A percentile compares a stretch with the other conserved stretches of the same genome.
Conservation (phyloP, 2,797 vertebrate species). For the Alcedo quadribrachys region DNA sequence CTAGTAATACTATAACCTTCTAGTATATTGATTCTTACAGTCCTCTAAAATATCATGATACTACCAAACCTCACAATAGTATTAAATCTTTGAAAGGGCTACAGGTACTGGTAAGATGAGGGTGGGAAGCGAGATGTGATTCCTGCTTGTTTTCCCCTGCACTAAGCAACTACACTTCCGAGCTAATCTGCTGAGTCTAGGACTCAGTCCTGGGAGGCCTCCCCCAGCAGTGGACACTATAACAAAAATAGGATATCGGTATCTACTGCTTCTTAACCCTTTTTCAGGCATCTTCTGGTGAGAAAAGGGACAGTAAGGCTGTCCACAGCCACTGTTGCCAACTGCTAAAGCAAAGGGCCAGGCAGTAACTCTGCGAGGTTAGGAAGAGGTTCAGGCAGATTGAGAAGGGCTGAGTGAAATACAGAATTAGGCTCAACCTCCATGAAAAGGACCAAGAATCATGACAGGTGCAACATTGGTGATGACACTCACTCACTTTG, state of each 20-base stretch:
- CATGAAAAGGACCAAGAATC: not conserved
- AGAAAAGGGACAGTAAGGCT: not conserved
- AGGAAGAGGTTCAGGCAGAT: not conserved
- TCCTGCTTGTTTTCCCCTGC: not conserved
- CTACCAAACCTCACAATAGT: not conserved
- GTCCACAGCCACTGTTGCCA: not conserved
- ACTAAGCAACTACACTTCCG: not conserved
- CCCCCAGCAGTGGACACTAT: rapidly evolving
- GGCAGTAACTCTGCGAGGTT: rapidly evolving
- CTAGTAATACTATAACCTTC: not conserved
- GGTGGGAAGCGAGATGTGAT: not conserved
- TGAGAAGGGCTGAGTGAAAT: not conserved
- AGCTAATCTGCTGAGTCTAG: not conserved
- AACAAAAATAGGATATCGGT: not conserved
- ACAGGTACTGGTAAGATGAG: not conserved
- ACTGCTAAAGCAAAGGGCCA: not conserved
- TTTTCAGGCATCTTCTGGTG: not conserved
- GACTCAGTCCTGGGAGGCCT: not conserved
- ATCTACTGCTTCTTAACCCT: not conserved
- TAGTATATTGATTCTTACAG: not conserved
- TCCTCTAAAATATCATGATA: not conserved
- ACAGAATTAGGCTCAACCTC: not conserved
- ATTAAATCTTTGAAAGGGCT: not conserved
- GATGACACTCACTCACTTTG: not conserved
- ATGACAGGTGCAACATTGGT: not conserved